These are phyloP conservation scores for Lepidonotus clava DNA, from an alignment of 2,888 invertebrate genomes.

Conservation along the genomic window DNA sequence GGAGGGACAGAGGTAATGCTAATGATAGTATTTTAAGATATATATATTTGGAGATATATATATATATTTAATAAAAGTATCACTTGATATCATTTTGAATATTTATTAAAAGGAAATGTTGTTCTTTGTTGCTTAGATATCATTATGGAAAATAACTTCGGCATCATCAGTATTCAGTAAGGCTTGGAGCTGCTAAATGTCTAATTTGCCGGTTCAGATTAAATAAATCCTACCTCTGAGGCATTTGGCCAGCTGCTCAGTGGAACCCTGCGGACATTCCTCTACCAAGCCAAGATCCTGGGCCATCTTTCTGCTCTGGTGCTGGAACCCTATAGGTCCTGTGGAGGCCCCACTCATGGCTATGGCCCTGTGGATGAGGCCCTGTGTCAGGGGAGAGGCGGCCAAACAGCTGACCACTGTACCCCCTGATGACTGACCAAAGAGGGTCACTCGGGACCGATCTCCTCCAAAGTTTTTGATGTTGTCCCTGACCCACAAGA, in stretches of 20 bases:
- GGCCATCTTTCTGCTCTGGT: not conserved
- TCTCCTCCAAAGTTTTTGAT: slow-evolving; percentile 48
- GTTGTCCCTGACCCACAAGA: slow-evolving; percentile 42
- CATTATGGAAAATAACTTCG: too few species aligned
- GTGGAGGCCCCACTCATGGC: slow-evolving; percentile 2
- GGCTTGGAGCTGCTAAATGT: not conserved
- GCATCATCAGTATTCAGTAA: too few species aligned
- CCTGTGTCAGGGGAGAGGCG: slow-evolving; percentile 1
- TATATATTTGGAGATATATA: too few species aligned
- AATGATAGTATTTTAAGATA: too few species aligned
- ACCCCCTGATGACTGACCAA: slow-evolving; percentile 41
- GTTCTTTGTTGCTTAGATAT: too few species aligned
- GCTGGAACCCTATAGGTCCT: not conserved
- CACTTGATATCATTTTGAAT: too few species aligned
- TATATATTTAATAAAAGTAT: too few species aligned
- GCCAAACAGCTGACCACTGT: slow-evolving; percentile 4
- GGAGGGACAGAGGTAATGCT: too few species aligned
- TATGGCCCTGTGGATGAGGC: slow-evolving; percentile 34
- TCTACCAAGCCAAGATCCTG: not conserved
- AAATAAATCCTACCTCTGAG: not conserved
- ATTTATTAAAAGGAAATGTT: too few species aligned
- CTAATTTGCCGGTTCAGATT: not conserved
- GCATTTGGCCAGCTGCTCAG: not conserved
- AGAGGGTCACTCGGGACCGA: not conserved
- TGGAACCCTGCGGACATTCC: not conserved